Percentiles rank a stretch among this genome's conserved stretches.
phyloP scores from a whole-genome alignment of 2,113 vertebrate species.

The Proterorhinus semilunaris region DNA sequence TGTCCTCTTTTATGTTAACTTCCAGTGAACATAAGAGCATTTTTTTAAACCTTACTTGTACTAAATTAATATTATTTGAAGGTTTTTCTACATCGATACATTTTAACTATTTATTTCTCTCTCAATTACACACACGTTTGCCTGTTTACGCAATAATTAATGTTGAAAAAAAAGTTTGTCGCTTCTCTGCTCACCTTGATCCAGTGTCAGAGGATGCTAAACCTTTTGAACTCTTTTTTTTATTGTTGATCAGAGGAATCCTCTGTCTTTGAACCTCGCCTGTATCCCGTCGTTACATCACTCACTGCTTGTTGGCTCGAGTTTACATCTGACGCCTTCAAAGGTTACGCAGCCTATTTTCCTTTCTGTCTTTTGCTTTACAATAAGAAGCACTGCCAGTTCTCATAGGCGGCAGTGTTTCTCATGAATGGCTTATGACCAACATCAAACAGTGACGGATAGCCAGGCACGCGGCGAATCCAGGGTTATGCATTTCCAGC shows the following conservation, averaged over 20 bases:
- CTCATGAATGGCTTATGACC: conserved; percentile 46
- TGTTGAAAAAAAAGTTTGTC: too few relatives aligned
- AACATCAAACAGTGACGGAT: conserved; percentile 46
- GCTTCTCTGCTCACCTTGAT: too few relatives aligned
- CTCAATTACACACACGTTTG: too few relatives aligned
- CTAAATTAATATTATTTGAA: too few relatives aligned
- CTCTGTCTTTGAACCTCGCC: conserved; percentile 25
- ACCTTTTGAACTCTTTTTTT: conserved; percentile 20
- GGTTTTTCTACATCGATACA: too few relatives aligned
- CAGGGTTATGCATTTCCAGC: conserved; percentile 17
- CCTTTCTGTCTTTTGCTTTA: conserved; percentile 27
- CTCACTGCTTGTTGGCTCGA: conserved; percentile 35
- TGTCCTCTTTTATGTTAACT: too few relatives aligned
- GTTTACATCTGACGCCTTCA: conserved; percentile 56
- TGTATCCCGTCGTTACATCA: conserved; percentile 39
- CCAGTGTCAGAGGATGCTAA: background rate
- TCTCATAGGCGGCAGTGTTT: conserved; percentile 24
- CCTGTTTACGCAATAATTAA: too few relatives aligned
- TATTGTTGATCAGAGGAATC: conserved; percentile 27
- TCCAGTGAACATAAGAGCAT: too few relatives aligned
- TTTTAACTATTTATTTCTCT: too few relatives aligned
- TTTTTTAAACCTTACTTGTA: too few relatives aligned
- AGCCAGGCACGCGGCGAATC: conserved; percentile 24
- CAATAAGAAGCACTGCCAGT: conserved; percentile 38
- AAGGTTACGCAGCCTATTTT: conserved; percentile 45